phyloP scores from a whole-genome alignment of 2,888 invertebrate genomes.

The Acholoe squamosa region DNA sequence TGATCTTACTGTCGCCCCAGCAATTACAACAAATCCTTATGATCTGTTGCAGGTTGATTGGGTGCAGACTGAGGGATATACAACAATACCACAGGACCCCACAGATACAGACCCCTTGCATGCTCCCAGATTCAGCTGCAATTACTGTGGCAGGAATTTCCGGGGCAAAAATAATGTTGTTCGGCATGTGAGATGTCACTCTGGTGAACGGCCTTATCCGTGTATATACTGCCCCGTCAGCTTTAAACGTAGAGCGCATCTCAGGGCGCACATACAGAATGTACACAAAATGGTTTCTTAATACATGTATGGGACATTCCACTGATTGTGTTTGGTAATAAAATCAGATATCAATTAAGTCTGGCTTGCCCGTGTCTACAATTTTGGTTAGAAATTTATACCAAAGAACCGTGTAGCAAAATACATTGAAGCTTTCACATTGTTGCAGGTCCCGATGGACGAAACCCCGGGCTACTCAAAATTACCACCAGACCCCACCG shows the following conservation, averaged over 20 bases:
- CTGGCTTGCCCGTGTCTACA: too few species aligned
- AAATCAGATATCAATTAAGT: too few species aligned
- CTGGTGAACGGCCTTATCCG: constrained; percentile 19
- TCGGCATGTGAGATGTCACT: constrained; percentile 31
- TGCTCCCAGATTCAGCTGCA: not conserved
- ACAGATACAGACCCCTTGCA: too few species aligned
- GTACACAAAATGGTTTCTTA: not conserved
- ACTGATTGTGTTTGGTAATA: too few species aligned
- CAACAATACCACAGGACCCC: not conserved
- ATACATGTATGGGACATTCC: too few species aligned
- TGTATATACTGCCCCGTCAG: not conserved
- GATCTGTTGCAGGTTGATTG: not conserved
- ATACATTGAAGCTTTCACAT: not conserved
- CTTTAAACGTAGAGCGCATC: not conserved
- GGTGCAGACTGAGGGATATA: not conserved
- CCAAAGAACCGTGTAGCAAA: too few species aligned
- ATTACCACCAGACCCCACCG: too few species aligned
- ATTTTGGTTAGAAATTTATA: too few species aligned
- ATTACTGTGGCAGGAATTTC: not conserved
- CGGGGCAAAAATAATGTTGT: not conserved
- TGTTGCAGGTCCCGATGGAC: too few species aligned
- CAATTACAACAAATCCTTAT: not conserved
- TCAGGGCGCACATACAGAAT: not conserved
- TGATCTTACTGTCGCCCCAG: too few species aligned
- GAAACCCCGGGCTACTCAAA: too few species aligned